These are phyloP conservation scores for Amphiprion clarkii DNA, from an alignment of 2,797 vertebrate species.

Conservation along the genomic window DNA sequence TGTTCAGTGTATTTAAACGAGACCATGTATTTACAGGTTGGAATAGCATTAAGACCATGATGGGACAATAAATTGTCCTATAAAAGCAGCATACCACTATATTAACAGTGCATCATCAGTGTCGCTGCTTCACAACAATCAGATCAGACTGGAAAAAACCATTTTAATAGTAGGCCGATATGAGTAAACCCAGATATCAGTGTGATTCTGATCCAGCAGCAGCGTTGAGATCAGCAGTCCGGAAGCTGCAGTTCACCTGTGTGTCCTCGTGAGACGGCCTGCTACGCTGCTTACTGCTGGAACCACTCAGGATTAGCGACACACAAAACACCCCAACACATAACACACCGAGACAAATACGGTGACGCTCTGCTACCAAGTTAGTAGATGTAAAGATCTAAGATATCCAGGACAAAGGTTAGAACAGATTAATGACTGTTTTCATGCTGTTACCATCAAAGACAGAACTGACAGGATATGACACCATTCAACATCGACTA, in stretches of 20 bases:
- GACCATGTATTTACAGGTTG: not conserved
- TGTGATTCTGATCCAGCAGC: constrained; percentile 12
- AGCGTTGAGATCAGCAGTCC: constrained; percentile 12
- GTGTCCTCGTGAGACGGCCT: not conserved
- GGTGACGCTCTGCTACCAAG: constrained; percentile 7
- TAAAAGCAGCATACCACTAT: not conserved
- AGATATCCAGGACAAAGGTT: constrained; percentile 10
- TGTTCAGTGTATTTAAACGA: not conserved
- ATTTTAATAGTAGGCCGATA: constrained; percentile 21
- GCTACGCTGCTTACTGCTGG: not conserved
- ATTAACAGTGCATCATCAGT: not conserved
- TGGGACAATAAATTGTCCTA: not conserved
- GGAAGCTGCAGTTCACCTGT: not conserved
- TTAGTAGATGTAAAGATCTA: constrained; percentile 59
- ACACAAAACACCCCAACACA: constrained; percentile 29
- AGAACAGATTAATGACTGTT: constrained; percentile 17
- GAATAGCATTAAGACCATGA: not conserved
- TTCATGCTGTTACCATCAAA: constrained; percentile 63
- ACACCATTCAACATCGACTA: constrained; percentile 39
- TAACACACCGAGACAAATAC: constrained; percentile 16
- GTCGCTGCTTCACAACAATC: not conserved
- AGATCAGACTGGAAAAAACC: not conserved
- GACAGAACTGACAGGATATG: constrained; percentile 12
- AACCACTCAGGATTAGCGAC: constrained; percentile 44
- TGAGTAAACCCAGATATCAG: constrained; percentile 8